Evolutionary conservation across 2,797 vertebrate genomes (phyloP), one percentile per base, ranked within the genome.

Genomic region (Lates japonicus): DNA sequence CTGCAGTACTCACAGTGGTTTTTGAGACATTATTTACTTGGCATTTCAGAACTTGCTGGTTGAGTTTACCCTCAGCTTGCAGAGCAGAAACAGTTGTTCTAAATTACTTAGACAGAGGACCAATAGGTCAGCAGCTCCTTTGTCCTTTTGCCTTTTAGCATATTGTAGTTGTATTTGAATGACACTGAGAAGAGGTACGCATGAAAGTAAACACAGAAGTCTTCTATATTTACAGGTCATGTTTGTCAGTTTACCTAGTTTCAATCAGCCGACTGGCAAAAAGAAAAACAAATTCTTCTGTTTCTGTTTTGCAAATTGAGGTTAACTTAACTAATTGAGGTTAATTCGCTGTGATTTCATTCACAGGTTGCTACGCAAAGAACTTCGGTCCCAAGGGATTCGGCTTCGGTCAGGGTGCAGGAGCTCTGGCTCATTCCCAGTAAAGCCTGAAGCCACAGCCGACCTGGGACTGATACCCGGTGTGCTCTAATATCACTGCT

Each of bases 341-440:
- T 54, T 37, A 17, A 25, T 2, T 8, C n/a, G 19, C 31, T 71
- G 13, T 48, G 0, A 33, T 85, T 59, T 81, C 44, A 37, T 90
- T 84, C 63, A 79, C 95, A 99, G 98, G 92, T 73, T 99, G 98
- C 92, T 99, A 99, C 0, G 97, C 97, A 57, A 99, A 99, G 94
- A 98, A 97, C 92, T 99, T 99, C 2, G 98, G 98, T 49, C 98
- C 97, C 59, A 99, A 99, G 86, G 98, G 98, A 64, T 99, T 99
- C 64, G 98, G 98, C 63, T 99, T 98, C 1, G 98, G 98, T 69
- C 97, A 99, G 84, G 98, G 98, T 0, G 98, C 98, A 0, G 98
- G 98, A 46, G 97, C 98, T 0, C 91, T 99, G 69, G 94, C 97
- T 86, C 97, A 99, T 85, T 95, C 98, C 0, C 96, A 98, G 94